Conservation (phyloP, 2,797 vertebrate species). For the Avahi laniger region DNA sequence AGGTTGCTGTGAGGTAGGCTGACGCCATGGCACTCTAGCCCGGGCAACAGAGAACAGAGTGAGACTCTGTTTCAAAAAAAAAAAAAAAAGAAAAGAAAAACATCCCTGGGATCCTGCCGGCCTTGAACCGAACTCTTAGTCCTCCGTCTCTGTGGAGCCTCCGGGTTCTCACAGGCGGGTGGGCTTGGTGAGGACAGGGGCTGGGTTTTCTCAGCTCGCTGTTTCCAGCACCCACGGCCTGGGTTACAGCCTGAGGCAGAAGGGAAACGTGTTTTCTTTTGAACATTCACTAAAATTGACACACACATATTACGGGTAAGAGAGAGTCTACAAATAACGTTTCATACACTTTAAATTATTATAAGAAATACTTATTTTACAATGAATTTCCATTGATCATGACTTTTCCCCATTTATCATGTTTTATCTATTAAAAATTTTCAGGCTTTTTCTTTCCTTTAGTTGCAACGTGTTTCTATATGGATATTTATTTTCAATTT, state of each 20-base stretch:
- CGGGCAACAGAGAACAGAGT: too few species aligned
- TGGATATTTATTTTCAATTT: neutral
- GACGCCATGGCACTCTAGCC: too few species aligned
- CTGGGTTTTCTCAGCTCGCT: fast-evolving
- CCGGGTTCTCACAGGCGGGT: neutral
- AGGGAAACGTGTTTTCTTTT: neutral
- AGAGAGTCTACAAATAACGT: neutral
- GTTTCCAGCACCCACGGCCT: too few species aligned
- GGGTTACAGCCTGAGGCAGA: neutral
- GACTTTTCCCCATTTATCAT: too few species aligned
- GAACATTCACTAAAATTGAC: neutral
- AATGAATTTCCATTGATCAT: neutral
- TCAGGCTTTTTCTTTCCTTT: neutral
- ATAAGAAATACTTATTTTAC: neutral
- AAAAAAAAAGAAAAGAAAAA: too few species aligned
- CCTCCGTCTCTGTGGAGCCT: neutral
- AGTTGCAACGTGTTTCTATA: neutral
- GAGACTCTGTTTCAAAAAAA: too few species aligned
- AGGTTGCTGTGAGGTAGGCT: too few species aligned
- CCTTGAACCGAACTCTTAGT: fast-evolving
- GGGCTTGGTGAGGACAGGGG: neutral
- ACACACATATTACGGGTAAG: neutral
- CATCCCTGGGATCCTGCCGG: too few species aligned
- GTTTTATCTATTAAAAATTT: neutral
- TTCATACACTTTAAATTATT: neutral